Conservation (phyloP, 2,888 invertebrate genomes). For the Parascotia fuliginaria region DNA sequence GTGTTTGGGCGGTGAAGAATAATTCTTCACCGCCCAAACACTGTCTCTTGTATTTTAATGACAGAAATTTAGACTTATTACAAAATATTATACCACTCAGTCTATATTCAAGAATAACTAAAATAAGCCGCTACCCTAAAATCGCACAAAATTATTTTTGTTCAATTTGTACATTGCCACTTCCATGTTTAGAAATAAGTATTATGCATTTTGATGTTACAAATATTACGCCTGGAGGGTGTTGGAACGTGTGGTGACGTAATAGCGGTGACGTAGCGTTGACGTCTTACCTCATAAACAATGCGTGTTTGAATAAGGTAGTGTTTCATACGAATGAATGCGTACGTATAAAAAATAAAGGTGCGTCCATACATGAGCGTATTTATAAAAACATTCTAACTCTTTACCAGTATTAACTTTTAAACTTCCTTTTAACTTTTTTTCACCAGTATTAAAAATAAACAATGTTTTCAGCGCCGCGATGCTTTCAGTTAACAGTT, state of each 20-base stretch:
- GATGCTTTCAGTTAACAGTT: too few species aligned
- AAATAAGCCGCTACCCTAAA: too few species aligned
- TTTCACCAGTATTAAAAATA: not conserved
- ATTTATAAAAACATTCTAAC: not conserved
- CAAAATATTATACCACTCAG: too few species aligned
- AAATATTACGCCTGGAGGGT: conserved; percentile 44
- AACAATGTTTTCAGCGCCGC: too few species aligned
- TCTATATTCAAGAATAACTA: not conserved
- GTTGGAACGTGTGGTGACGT: conserved; percentile 31
- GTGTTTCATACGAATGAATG: not conserved
- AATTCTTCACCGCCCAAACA: too few species aligned
- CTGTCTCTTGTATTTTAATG: too few species aligned
- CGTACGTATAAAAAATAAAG: not conserved
- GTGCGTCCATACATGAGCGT: not conserved
- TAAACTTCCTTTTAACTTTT: too few species aligned
- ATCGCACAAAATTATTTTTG: conserved; percentile 36
- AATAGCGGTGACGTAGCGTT: not conserved
- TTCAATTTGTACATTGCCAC: conserved; percentile 45
- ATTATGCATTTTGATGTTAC: conserved; percentile 55
- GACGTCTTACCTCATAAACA: not conserved
- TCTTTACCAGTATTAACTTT: too few species aligned
- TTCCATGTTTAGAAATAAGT: conserved; percentile 47
- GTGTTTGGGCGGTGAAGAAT: too few species aligned
- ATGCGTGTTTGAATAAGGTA: not conserved
- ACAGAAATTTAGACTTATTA: too few species aligned